Conservation (phyloP, 2,888 invertebrate species). For the Bibio marci region DNA sequence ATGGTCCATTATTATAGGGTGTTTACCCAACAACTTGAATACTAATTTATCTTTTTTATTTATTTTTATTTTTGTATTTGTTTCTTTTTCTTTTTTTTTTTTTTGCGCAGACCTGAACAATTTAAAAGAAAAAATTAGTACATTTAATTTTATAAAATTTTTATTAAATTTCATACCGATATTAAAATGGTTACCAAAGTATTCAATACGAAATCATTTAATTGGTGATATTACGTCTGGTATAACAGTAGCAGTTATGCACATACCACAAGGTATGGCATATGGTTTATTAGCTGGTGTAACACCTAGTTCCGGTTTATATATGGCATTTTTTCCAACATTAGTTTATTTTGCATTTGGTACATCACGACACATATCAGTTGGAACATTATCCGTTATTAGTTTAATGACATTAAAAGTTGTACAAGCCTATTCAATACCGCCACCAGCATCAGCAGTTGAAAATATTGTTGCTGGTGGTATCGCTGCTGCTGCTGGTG, state of each 20-base stretch:
- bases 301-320: conserved; percentile 48
- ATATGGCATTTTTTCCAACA: conserved; percentile 77
- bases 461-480: neutral
- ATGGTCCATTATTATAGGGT: no score
- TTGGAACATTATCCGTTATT: conserved; percentile 68
- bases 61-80: no score
- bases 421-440: conserved; percentile 35
- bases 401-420: conserved; percentile 72
- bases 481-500: neutral
- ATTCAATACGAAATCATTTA: conserved; percentile 40
- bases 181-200: conserved; percentile 42
- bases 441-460: conserved; percentile 5
- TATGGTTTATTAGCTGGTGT: conserved; percentile 51
- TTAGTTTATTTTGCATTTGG: conserved; percentile 66
- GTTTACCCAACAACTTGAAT: no score
- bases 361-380: conserved; percentile 68
- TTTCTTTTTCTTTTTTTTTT: no score
- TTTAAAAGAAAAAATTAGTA: neutral
- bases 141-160: conserved; percentile 2
- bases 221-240: conserved; percentile 63
- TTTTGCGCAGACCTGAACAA: neutral
- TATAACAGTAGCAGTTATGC: conserved; percentile 68
- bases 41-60: no score
- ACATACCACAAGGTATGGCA: conserved; percentile 70
- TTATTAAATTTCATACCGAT: conserved; percentile 31